Evolutionary conservation across 2,888 invertebrate species (phyloP).

Genomic region (Muschampia plurimacula): DNA sequence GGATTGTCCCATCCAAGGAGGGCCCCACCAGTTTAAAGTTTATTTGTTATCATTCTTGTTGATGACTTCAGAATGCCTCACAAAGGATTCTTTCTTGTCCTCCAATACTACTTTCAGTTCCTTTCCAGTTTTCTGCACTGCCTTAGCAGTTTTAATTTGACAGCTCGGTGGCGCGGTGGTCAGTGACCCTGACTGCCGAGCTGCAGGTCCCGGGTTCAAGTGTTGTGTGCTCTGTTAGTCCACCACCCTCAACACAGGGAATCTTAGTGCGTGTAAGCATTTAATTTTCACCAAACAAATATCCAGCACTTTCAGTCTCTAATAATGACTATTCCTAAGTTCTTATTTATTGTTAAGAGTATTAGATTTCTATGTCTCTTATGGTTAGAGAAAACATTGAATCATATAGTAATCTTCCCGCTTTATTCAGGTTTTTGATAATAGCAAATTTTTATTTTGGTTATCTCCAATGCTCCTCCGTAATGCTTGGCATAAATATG

Average conservation of each 20-base stretch:
- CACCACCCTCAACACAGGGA: too few species aligned
- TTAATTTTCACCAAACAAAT: not conserved
- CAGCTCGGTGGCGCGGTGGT: too few species aligned
- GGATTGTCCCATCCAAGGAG: conserved; percentile 1
- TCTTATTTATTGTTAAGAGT: not conserved
- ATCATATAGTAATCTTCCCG: not conserved
- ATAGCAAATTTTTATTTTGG: not conserved
- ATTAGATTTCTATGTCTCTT: not conserved
- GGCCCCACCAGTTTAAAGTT: conserved; percentile 11
- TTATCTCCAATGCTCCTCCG: not conserved
- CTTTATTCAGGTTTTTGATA: not conserved
- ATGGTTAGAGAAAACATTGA: not conserved
- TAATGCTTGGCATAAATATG: not conserved
- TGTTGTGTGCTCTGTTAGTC: too few species aligned
- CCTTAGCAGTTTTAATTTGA: not conserved
- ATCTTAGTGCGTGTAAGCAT: not conserved
- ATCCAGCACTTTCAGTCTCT: not conserved
- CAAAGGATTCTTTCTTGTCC: not conserved
- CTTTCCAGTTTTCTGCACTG: not conserved
- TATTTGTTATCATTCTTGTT: not conserved
- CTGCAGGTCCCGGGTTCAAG: too few species aligned
- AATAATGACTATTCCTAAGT: not conserved
- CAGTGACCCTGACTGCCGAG: too few species aligned
- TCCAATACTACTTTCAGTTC: not conserved
- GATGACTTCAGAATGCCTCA: not conserved